These are phyloP conservation scores for Hippasteria phrygiana DNA, from an alignment of 53 echinoderm and acorn worm genomes.

Conservation along the genomic window DNA sequence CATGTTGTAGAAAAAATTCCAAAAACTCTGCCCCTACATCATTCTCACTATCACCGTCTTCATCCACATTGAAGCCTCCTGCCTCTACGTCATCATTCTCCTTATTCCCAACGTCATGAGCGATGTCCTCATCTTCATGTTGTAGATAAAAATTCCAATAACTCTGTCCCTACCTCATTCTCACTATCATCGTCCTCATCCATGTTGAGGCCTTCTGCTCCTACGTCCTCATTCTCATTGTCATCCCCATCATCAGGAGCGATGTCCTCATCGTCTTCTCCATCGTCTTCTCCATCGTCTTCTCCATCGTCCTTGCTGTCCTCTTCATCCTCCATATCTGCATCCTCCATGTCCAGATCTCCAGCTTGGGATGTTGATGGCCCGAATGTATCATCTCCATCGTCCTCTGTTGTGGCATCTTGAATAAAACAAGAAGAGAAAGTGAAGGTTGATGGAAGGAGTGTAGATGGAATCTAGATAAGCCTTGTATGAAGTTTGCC, in stretches of 20 bases:
- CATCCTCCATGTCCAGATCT: slow-evolving; percentile 13
- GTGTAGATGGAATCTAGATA: not conserved
- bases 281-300: not conserved
- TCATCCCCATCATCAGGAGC: slow-evolving; percentile 11
- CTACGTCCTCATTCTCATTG: not conserved
- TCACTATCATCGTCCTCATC: slow-evolving; percentile 40
- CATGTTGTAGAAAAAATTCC: too few relatives aligned
- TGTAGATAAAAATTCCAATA: slow-evolving; percentile 37
- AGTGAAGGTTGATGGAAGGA: not conserved
- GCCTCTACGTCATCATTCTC: too few relatives aligned
- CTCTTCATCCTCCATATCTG: not conserved
- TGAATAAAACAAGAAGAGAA: not conserved
- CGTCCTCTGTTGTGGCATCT: slow-evolving; percentile 3
- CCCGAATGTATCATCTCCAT: not conserved
- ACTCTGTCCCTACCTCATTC: slow-evolving; percentile 31
- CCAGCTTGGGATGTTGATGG: not conserved
- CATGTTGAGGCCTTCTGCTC: slow-evolving; percentile 1
- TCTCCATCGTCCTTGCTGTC: slow-evolving; percentile 16
- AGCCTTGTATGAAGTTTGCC: not conserved
- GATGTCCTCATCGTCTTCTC: not conserved
- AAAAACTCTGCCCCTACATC: too few relatives aligned
- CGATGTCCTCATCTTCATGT: too few relatives aligned
- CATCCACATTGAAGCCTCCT: too few relatives aligned
- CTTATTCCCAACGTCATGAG: too few relatives aligned
- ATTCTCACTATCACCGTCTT: too few relatives aligned